A percentile compares a stretch with the other conserved stretches of the same genome.
Evolutionary conservation across 2,113 vertebrate species (phyloP).

Genomic region (Sisor rabdophorus): DNA sequence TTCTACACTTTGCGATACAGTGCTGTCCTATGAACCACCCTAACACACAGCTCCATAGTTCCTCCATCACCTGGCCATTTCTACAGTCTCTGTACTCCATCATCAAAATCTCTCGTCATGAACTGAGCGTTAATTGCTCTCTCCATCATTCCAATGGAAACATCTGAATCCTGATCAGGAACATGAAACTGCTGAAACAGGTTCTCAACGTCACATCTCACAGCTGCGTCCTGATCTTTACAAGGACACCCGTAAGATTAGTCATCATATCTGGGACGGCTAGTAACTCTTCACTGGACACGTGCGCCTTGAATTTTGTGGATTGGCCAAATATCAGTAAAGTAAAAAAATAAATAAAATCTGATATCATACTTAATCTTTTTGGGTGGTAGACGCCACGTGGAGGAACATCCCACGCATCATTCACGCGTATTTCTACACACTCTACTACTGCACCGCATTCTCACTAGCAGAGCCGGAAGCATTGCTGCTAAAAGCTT

Average conservation of each 20-base stretch:
- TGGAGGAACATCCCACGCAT: conserved; percentile 14
- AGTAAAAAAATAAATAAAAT: no score
- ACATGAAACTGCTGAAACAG: conserved; percentile 35
- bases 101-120: neutral
- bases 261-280: conserved; percentile 6
- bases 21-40: neutral
- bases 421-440: neutral
- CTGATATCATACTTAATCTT: neutral
- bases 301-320: neutral
- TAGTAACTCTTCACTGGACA: conserved; percentile 29
- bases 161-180: neutral
- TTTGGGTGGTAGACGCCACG: conserved; percentile 1
- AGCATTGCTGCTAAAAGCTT: no score
- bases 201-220: conserved; percentile 30
- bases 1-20: neutral
- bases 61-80: conserved; percentile 8
- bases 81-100: neutral
- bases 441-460: conserved; percentile 20
- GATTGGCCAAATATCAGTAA: conserved; percentile 30
- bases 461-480: neutral
- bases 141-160: conserved; percentile 18
- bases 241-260: conserved; percentile 25
- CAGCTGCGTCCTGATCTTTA: conserved; percentile 21
- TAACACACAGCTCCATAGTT: neutral
- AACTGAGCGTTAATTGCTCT: neutral